A percentile compares a stretch with the other conserved stretches of the same genome.
Evolutionary conservation across 1,140 invertebrate genomes (phyloP).

Genomic region (Trypoxylus dichotomus): DNA sequence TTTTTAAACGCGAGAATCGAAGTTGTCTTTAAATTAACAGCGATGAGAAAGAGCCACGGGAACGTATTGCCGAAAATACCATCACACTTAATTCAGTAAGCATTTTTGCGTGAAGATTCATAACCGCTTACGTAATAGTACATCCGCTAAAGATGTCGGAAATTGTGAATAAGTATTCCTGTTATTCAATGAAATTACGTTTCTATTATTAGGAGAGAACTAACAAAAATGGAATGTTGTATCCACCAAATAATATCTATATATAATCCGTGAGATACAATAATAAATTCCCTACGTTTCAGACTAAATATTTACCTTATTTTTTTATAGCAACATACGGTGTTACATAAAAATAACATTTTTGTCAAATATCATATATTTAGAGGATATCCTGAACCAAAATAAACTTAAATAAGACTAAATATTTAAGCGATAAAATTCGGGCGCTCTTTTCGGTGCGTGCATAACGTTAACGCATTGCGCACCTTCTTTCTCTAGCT

Average conservation of each 20-base stretch:
- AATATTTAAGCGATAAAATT: neutral
- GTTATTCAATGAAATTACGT: neutral
- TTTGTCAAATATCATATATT: constrained; percentile 15
- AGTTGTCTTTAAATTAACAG: too few relatives aligned
- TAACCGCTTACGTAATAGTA: neutral
- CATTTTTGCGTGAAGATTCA: neutral
- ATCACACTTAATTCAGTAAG: too few relatives aligned
- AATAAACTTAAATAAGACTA: constrained; percentile 8
- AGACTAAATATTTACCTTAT: constrained; percentile 23
- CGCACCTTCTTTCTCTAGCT: too few relatives aligned
- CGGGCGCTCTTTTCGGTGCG: neutral
- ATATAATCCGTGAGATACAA: neutral
- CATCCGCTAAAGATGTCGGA: neutral
- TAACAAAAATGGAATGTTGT: neutral
- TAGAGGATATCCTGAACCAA: constrained; percentile 4
- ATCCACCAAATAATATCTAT: neutral
- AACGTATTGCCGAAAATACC: too few relatives aligned
- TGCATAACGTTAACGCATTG: neutral
- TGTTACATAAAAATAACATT: constrained; percentile 28
- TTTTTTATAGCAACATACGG: constrained; percentile 25
- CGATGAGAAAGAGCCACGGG: too few relatives aligned
- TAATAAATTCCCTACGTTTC: constrained; percentile 8
- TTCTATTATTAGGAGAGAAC: neutral
- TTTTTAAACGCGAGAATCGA: too few relatives aligned
- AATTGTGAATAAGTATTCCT: neutral